Percentiles rank a stretch among this genome's conserved stretches.
phyloP scores from a whole-genome alignment of 2,888 invertebrate genomes.

The Drosophila sordidapex region DNA sequence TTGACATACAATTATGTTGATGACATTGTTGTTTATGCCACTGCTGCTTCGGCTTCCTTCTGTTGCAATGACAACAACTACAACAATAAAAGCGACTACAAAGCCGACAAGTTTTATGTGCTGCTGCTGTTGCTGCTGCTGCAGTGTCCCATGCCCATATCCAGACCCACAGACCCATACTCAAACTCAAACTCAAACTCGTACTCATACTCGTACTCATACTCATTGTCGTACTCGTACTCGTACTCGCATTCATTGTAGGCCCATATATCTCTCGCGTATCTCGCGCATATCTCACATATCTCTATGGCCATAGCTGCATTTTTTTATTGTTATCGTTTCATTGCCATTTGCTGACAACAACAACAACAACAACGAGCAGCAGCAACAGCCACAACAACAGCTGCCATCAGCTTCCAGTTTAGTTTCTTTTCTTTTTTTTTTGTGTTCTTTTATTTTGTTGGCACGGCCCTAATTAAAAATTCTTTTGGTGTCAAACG shows the following conservation, averaged over 20 bases:
- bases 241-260: slow-evolving; percentile 51
- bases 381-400: slow-evolving; percentile 17
- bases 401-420: slow-evolving; percentile 39
- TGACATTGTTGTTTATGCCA: slow-evolving; percentile 79
- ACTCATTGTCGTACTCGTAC: slow-evolving; percentile 1
- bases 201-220: not conserved
- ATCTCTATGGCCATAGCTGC: slow-evolving; percentile 59
- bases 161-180: slow-evolving; percentile 29
- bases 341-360: slow-evolving; percentile 64
- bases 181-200: slow-evolving; percentile 15
- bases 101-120: slow-evolving; percentile 72
- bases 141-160: slow-evolving; percentile 52
- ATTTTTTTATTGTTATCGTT: slow-evolving; percentile 65
- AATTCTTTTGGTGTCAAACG: slow-evolving; percentile 73
- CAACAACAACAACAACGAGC: slow-evolving; percentile 11
- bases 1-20: slow-evolving; percentile 81
- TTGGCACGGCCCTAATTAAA: slow-evolving; percentile 67
- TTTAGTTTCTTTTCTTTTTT: slow-evolving; percentile 33
- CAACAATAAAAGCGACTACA: slow-evolving; percentile 39
- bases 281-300: slow-evolving; percentile 54
- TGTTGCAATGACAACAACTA: slow-evolving; percentile 26
- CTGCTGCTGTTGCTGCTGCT: slow-evolving; percentile 39
- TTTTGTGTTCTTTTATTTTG: slow-evolving; percentile 23
- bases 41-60: slow-evolving; percentile 29
- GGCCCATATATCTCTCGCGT: slow-evolving; percentile 54